phyloP scores from a whole-genome alignment of 2,888 invertebrate species.

The Phaonia tiefii region DNA sequence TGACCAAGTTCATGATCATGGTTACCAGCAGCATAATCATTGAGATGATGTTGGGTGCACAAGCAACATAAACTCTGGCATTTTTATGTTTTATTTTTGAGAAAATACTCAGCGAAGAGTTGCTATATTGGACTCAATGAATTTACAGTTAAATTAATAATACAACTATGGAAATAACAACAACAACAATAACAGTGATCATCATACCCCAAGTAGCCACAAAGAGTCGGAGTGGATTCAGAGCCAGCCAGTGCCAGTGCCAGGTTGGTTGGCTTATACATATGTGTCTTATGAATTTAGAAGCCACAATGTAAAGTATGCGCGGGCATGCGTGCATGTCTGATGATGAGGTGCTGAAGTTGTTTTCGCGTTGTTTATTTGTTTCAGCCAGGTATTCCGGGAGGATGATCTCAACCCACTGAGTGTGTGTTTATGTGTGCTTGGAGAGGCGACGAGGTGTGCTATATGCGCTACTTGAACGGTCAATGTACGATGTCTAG shows the following conservation, averaged over 20 bases:
- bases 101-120: constrained; percentile 27
- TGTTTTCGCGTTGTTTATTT: constrained; percentile 14
- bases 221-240: constrained; percentile 36
- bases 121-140: constrained; percentile 43
- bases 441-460: not conserved
- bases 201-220: constrained; percentile 16
- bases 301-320: constrained; percentile 31
- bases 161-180: constrained; percentile 35
- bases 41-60: constrained; percentile 46
- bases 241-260: constrained; percentile 36
- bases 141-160: constrained; percentile 64
- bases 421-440: not conserved
- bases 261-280: not conserved
- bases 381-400: not conserved
- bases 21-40: constrained; percentile 46
- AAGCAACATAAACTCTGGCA: constrained; percentile 7
- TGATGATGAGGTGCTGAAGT: constrained; percentile 7
- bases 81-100: constrained; percentile 24
- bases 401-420: constrained; percentile 17
- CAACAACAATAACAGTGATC: constrained; percentile 24
- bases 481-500: constrained; percentile 75
- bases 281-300: not conserved
- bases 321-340: constrained; percentile 60
- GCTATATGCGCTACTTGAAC: constrained; percentile 68
- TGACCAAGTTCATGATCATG: constrained; percentile 67